Evolutionary conservation across 2,797 vertebrate genomes (phyloP), one percentile per base, ranked within the genome.

Genomic region (Mus spretus): DNA sequence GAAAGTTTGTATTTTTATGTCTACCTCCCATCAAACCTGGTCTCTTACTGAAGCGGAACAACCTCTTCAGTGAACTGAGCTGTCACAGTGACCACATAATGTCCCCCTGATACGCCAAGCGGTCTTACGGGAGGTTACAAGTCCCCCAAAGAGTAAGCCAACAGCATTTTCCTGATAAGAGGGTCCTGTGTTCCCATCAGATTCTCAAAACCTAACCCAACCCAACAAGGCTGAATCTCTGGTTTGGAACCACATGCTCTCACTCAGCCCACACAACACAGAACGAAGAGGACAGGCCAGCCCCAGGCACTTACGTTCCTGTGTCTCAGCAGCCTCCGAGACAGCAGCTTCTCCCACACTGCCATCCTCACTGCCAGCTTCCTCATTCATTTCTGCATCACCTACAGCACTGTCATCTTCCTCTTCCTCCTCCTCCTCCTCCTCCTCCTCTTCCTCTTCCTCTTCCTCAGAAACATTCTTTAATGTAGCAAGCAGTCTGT

Each of bases 401-500:
- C 93, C 96, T 22, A 89, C 92, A 61, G 34, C 97, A 84, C 70
- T 96, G 82, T 96, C 98, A 96, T 99, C 99, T 2, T 82, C 98
- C 0, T 98, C 98, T 40, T 40, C 37, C 37, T 40, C 37, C 3
- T 40, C 37, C 37, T 47, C 44, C 0, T 98, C 98, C 0, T 98
- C 98, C 0, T 98, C 98, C 14, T 34, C 65, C 1, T 65, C 63
- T 12, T 70, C 67, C 8, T 99, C 99, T 1, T 82, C 98, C 1
- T 98, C 98, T 0, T 98, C 98, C 75, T 98, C 92, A 6, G 98
- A 95, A 0, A 97, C 96, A 79, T 97, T 98, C 95, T 98, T 99
- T 88, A 99, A 98, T 1, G 99, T 99, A 85, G 99, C 99, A 50
- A 99, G 98, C 37, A 99, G 99, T 93, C 98, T 99, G 96, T 99